Conservation (phyloP, 2,888 invertebrate species). For the Sinopyrophorus schimmeli region DNA sequence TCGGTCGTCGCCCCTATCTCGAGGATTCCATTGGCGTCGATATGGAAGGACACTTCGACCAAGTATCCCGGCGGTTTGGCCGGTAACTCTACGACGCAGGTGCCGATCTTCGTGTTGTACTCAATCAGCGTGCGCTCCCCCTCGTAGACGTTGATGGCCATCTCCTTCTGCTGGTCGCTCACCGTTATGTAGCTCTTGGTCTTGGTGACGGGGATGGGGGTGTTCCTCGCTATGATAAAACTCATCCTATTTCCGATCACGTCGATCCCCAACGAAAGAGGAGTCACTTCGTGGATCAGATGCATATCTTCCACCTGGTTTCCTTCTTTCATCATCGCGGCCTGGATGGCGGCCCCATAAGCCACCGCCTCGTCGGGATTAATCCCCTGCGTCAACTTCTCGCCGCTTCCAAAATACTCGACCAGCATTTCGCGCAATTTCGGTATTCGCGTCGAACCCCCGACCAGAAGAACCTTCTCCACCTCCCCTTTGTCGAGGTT, state of each 20-base stretch:
- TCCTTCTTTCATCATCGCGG: conserved; percentile 27
- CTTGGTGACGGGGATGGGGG: conserved; percentile 23
- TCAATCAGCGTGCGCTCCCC: conserved; percentile 34
- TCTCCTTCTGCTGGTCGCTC: conserved; percentile 22
- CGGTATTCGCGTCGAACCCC: conserved; percentile 39
- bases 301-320: conserved; percentile 12
- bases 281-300: conserved; percentile 35
- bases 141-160: conserved; percentile 28
- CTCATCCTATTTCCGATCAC: conserved; percentile 29
- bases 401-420: conserved; percentile 26
- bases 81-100: conserved; percentile 27
- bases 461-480: conserved; percentile 35
- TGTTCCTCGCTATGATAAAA: conserved; percentile 33
- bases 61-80: conserved; percentile 30
- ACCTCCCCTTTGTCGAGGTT: conserved; percentile 28
- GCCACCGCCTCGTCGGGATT: conserved; percentile 41
- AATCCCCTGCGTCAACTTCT: conserved; percentile 31
- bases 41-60: conserved; percentile 21
- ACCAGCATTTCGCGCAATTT: conserved; percentile 30
- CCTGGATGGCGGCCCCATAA: conserved; percentile 38
- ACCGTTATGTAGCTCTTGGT: conserved; percentile 13
- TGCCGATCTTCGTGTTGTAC: conserved; percentile 34
- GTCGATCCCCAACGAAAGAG: conserved; percentile 37
- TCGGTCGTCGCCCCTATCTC: conserved; percentile 25
- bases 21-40: conserved; percentile 35